Evolutionary conservation across 2,113 vertebrate species (phyloP), one percentile per base, ranked within the genome.

Genomic region (Strigops habroptila): DNA sequence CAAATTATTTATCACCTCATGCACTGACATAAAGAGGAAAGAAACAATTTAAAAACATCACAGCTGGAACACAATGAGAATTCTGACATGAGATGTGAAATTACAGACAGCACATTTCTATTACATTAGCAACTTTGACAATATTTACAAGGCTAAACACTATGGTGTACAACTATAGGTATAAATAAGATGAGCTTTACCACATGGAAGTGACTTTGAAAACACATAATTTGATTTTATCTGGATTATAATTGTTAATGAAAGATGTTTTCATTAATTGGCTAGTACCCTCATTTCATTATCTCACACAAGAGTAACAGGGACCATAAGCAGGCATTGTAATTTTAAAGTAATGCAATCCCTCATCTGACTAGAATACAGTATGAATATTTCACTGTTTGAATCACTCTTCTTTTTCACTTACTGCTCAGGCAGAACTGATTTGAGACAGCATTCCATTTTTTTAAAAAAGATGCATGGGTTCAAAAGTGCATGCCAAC

Each of bases 401-500:
- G 69, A 91, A 94, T 67, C 28, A 62, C 52, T 89, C 65, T 70
- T 51, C 82, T 95, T 82, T 90, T 85, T 91, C 77, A 90, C n/a
- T 90, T 80, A 65, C 82, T 82, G 74, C 60, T 94, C 53, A 77
- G 89, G 60, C 70, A 82, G 88, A 90, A 68, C 67, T 75, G 88
- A 96, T 84, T 87, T 1, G 4, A 96, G 92, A 71, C 69, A 93
- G 69, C 53, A 68, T 17, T 78, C 44, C 59, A 30, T 68, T 84
- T 90, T 85, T 88, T 60, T 6, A 43, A 78, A 91, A 96, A 94
- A 94, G 73, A 97, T 91, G 78, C 86, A 82, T 71, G 87, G 75
- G 86, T 97, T 96, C 88, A 82, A 96, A 97, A 96, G 95, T 88
- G 37, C 95, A 97, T 80, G 80, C 85, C 75, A 86, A 97, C 94